phyloP scores from a whole-genome alignment of 2,113 vertebrate species.

The Polypterus bichir region DNA sequence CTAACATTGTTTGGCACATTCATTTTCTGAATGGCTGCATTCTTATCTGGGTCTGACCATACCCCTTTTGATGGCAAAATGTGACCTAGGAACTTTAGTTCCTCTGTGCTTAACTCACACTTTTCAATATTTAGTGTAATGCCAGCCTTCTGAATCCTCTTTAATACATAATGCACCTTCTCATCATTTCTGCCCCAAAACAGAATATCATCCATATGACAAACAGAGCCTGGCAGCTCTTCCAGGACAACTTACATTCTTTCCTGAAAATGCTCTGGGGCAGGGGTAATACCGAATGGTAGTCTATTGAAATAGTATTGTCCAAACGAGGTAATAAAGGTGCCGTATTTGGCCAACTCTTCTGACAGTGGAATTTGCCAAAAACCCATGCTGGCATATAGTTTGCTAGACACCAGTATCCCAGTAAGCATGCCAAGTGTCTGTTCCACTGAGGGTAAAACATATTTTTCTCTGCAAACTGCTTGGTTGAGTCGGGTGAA shows the following conservation, averaged over 20 bases:
- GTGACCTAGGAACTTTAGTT: slow-evolving; percentile 1
- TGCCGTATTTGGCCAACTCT: not conserved
- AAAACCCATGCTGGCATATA: not conserved
- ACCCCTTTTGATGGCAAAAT: not conserved
- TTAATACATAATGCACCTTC: not conserved
- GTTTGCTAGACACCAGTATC: not conserved
- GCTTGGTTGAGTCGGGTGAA: not conserved
- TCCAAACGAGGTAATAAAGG: not conserved
- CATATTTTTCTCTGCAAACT: not conserved
- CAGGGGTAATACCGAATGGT: not conserved
- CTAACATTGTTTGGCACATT: not conserved
- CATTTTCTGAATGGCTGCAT: not conserved
- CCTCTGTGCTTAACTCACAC: not conserved
- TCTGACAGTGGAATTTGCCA: not conserved
- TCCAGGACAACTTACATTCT: not conserved
- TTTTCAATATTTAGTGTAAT: not conserved
- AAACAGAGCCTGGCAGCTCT: not conserved
- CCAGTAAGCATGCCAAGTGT: not conserved
- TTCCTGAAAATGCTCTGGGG: not conserved
- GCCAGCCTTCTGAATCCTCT: not conserved
- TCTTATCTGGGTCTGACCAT: not conserved
- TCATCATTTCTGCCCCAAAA: no score
- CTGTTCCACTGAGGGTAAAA: not conserved
- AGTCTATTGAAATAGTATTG: not conserved
- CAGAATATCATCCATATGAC: slow-evolving; percentile 3